phyloP scores from a whole-genome alignment of 2,797 vertebrate genomes.

The Miichthys miiuy region DNA sequence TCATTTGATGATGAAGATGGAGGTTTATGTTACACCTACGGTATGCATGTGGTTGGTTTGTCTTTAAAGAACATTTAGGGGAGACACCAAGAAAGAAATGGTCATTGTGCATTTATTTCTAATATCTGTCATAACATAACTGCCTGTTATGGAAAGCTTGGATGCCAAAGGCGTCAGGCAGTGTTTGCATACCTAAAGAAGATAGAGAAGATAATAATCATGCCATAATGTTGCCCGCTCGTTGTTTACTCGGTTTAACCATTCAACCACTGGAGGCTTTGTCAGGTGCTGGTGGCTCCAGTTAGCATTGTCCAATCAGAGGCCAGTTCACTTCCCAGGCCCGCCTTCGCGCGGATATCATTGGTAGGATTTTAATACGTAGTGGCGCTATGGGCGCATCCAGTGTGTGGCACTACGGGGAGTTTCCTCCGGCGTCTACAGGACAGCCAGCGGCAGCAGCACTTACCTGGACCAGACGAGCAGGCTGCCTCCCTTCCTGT shows the following conservation, averaged over 20 bases:
- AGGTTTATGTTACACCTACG: background rate
- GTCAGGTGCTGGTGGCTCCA: slow-evolving; percentile 76
- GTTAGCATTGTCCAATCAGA: slow-evolving; percentile 68
- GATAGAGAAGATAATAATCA: background rate
- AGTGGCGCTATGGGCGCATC: slow-evolving; percentile 66
- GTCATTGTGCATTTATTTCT: background rate
- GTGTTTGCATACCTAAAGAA: background rate
- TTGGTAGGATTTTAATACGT: slow-evolving; percentile 44
- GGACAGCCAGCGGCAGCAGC: background rate
- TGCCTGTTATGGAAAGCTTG: background rate
- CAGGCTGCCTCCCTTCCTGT: accelerated
- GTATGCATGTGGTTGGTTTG: background rate
- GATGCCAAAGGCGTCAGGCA: background rate
- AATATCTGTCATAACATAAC: background rate
- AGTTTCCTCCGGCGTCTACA: background rate
- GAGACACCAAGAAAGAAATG: background rate
- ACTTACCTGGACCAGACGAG: slow-evolving; percentile 16
- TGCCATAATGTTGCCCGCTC: slow-evolving; percentile 10
- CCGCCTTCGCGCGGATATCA: slow-evolving; percentile 10
- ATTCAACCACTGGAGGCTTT: background rate
- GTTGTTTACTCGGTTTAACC: background rate
- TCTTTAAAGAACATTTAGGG: background rate
- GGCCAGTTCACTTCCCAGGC: accelerated
- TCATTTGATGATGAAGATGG: background rate
- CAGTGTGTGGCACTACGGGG: accelerated